Conservation (phyloP, 2,888 invertebrate species). For the Tenthredo scrophulariae region DNA sequence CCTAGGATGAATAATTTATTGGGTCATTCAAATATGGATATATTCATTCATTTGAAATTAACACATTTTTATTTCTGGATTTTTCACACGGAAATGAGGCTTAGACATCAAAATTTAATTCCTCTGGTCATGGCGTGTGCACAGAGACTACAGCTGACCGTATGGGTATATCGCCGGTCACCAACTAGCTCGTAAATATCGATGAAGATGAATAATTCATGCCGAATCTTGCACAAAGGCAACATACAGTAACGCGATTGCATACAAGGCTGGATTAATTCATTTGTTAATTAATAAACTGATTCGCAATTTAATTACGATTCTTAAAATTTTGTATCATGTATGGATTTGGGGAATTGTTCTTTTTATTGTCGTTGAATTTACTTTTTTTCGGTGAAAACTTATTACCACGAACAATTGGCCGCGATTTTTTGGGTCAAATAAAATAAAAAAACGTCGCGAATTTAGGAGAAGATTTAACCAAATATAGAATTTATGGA, state of each 20-base stretch:
- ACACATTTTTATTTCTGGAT: background rate
- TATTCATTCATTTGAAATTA: background rate
- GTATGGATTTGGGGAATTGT: background rate
- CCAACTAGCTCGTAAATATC: constrained; percentile 40
- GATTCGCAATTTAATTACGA: background rate
- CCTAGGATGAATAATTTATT: background rate
- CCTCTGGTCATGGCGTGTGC: background rate
- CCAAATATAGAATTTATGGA: background rate
- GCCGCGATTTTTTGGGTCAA: too few relatives aligned
- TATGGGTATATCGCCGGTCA: constrained; percentile 30
- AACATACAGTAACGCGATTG: background rate
- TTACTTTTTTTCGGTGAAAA: background rate
- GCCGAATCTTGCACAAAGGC: background rate
- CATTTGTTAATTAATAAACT: background rate
- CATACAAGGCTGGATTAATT: background rate
- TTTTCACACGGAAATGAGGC: background rate
- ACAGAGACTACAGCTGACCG: background rate
- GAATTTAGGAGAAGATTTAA: background rate
- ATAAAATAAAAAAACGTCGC: background rate
- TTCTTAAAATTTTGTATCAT: background rate
- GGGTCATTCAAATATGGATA: background rate
- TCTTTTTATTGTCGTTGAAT: background rate
- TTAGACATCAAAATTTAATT: background rate
- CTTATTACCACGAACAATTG: background rate
- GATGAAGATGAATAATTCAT: constrained; percentile 35